phyloP scores from a whole-genome alignment of 1,140 invertebrate genomes.

The Panagrolaimus sp. region DNA sequence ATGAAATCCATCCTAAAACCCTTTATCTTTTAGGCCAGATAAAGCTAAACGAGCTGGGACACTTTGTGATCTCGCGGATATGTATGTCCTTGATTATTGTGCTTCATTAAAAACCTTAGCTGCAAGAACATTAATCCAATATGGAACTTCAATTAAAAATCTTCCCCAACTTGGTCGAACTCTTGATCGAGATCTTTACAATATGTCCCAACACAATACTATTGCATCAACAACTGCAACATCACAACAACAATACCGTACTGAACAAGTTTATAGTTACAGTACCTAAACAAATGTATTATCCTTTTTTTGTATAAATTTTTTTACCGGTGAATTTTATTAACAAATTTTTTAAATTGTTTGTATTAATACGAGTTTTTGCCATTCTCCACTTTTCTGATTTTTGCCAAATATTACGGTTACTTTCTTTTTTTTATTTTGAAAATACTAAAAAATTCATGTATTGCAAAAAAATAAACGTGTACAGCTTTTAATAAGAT shows the following conservation, averaged over 20 bases:
- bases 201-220: not conserved
- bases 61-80: constrained; percentile 1
- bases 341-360: no score
- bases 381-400: no score
- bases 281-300: not conserved
- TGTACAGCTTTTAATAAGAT: no score
- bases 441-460: no score
- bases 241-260: not conserved
- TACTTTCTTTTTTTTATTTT: no score
- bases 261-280: not conserved
- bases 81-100: constrained; percentile 6
- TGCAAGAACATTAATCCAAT: not conserved
- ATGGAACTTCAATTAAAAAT: no score
- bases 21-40: constrained; percentile 2
- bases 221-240: not conserved
- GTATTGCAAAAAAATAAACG: no score
- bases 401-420: no score
- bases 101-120: constrained; percentile 3
- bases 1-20: no score
- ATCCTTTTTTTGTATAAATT: not conserved
- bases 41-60: not conserved
- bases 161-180: not conserved
- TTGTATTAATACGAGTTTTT: no score
- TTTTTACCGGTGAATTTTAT: no score
- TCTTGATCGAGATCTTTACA: not conserved